These are phyloP conservation scores for Orchesella cincta DNA, from an alignment of 1,140 invertebrate genomes.

Conservation along the genomic window DNA sequence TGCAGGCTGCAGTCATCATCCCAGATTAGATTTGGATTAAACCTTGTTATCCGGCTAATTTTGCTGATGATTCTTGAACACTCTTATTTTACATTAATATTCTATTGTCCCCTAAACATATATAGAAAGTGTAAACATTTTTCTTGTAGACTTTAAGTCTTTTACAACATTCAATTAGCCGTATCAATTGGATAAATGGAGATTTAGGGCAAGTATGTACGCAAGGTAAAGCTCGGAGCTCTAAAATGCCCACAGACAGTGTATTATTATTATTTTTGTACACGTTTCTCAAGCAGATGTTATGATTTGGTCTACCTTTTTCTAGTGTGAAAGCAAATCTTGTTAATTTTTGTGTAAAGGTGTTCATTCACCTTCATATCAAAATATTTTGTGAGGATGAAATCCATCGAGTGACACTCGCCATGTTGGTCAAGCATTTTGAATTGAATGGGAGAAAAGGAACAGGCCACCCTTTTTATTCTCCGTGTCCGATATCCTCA, in stretches of 20 bases:
- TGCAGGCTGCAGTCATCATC: not conserved
- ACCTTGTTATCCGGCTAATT: constrained; percentile 10
- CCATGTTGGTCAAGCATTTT: not conserved
- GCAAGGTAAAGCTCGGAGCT: not conserved
- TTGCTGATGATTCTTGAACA: not conserved
- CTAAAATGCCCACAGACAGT: not conserved
- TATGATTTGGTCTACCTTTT: not conserved
- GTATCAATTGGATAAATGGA: constrained; percentile 20
- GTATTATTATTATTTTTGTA: not conserved
- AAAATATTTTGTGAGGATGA: not conserved
- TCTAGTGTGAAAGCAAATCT: constrained; percentile 1
- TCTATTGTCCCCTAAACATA: not conserved
- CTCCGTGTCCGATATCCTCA: not conserved
- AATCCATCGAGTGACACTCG: constrained; percentile 9
- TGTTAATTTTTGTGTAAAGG: not conserved
- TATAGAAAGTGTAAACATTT: constrained; percentile 22
- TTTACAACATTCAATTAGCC: constrained; percentile 11
- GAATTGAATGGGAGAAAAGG: not conserved
- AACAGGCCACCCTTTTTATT: not conserved
- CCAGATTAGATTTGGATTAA: constrained; percentile 23
- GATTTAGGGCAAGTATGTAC: not conserved
- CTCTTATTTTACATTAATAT: not conserved
- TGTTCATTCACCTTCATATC: not conserved
- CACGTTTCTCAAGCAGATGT: not conserved
- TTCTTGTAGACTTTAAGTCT: not conserved